Evolutionary conservation across 2,888 invertebrate genomes (phyloP), one percentile per base, ranked within the genome.

Genomic region (Azorinus chamasolen): DNA sequence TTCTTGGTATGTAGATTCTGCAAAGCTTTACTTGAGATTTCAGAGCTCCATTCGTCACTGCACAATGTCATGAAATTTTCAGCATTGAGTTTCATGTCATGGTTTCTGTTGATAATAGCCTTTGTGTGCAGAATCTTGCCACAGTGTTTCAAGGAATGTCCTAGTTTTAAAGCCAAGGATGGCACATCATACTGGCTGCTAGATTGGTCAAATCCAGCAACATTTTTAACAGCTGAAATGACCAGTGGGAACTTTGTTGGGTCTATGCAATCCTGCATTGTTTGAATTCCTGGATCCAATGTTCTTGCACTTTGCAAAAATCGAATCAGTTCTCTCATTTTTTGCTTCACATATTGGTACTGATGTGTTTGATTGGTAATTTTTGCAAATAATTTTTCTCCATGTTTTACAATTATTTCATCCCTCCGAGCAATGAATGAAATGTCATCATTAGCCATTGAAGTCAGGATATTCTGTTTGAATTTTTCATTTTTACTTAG

Each of bases 251-350:
- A 73, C 22, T 62, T 66, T 50, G 43, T 62, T 45, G 73, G 66
- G 16, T 14, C 39, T 18, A 73, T 32, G 8, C 61, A 16, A 53
- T 73, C 65, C 24, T 22, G 50, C 4, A 73, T 39, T 16, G 1
- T 55, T 32, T 27, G 25, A n/a, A 66, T 73, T 2, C 55, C 32
- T 39, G 55, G n/a, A 18, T 73, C 66, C 18, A 3, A 10, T 22
- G 48, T 39, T 58, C 68, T 61, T 41, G 63, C 63, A 63, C 25
- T 10, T 4, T 68, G 50, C 1, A 74, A 32, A 50, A 74, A 61
- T 39, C 68, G 22, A 24, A 62, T 63, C n/a, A 74, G 43, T 43
- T 62, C 62, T n/a, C 74, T 18, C 68, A 74, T 74, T 53, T 74
- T 74, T 27, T 61, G 62, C 50, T 68, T 68, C 8, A 74, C 58